Evolutionary conservation across 2,888 invertebrate genomes (phyloP), one percentile per base, ranked within the genome.

Genomic region (Agrotis ipsilon): DNA sequence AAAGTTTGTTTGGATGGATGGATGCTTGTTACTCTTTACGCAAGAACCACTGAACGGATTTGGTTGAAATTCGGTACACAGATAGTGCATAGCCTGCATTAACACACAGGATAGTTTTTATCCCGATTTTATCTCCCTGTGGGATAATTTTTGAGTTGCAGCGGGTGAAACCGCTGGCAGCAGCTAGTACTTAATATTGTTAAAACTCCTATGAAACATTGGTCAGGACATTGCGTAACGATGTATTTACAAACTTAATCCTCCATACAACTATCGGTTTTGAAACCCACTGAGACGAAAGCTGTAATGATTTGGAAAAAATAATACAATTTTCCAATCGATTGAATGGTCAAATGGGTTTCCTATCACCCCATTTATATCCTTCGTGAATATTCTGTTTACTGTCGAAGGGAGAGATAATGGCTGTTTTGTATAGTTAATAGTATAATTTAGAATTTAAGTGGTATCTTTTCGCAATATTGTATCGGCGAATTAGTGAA

Each of bases 231-330:
- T 19, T 27, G 11, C 13, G 24, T 24, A 18, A 49, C 46, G 73
- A 45, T 79, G 73, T 69, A 74, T 70, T 66, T 9, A 49, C 67
- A 62, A 69, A 78, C 54, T 49, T 60, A 80, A 65, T 75, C 63
- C 49, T 48, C n/a, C 65, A 2, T 70, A 59, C 61, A 51, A 62
- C 54, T 60, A 58, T 78, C 66, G 46, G 27, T 67, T 24, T 61
- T 49, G 43, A 60, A 24, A 19, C 58, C 58, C 66, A 82, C 54
- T 82, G 74, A 32, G n/a, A 57, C 71, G 73, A 68, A 63, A 72
- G 49, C 32, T 71, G 75, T 68, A 85, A 85, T 83, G 83, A 74
- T 45, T 85, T 77, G 82, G 85, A 85, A 85, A 85, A 72, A 80
- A 84, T 74, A 71, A 84, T 76, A 39, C 43, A 80, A 83, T 80